Evolutionary conservation across 2,113 vertebrate genomes (phyloP).

Genomic region (Anarrhichthys ocellatus): DNA sequence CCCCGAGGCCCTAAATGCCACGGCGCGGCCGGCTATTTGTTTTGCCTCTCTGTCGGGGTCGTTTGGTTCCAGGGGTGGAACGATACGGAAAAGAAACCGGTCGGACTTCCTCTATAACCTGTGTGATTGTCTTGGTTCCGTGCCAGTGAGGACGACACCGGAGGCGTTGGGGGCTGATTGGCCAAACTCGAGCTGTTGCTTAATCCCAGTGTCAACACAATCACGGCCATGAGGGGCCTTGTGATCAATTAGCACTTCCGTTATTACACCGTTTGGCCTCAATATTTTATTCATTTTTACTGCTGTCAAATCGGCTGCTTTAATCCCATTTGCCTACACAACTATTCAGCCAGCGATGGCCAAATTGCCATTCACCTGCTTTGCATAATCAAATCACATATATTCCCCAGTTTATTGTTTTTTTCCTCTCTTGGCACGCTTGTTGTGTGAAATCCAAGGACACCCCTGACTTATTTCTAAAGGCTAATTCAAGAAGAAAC

Average conservation of each 20-base stretch:
- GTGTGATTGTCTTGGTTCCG: slow-evolving; percentile 81
- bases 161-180: slow-evolving; percentile 80
- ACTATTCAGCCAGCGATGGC: slow-evolving; percentile 16
- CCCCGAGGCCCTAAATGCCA: slow-evolving; percentile 56
- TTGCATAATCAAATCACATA: slow-evolving; percentile 58
- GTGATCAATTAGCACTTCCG: slow-evolving; percentile 83
- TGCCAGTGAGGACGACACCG: slow-evolving; percentile 75
- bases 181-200: slow-evolving; percentile 83
- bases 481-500: slow-evolving; percentile 11
- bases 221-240: slow-evolving; percentile 80
- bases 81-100: slow-evolving; percentile 76
- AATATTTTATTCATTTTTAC: slow-evolving; percentile 66
- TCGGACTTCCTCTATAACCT: slow-evolving; percentile 82
- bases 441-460: slow-evolving; percentile 22
- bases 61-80: slow-evolving; percentile 74
- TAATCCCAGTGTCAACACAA: slow-evolving; percentile 87
- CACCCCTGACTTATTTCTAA: background rate
- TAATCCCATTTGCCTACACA: slow-evolving; percentile 60
- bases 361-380: slow-evolving; percentile 51
- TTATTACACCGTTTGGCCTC: slow-evolving; percentile 62
- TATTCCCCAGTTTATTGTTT: slow-evolving; percentile 3
- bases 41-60: slow-evolving; percentile 85
- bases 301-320: slow-evolving; percentile 59
- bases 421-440: background rate
- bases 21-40: slow-evolving; percentile 79